Conservation (phyloP, 2,797 vertebrate genomes). For the Paguma larvata region DNA sequence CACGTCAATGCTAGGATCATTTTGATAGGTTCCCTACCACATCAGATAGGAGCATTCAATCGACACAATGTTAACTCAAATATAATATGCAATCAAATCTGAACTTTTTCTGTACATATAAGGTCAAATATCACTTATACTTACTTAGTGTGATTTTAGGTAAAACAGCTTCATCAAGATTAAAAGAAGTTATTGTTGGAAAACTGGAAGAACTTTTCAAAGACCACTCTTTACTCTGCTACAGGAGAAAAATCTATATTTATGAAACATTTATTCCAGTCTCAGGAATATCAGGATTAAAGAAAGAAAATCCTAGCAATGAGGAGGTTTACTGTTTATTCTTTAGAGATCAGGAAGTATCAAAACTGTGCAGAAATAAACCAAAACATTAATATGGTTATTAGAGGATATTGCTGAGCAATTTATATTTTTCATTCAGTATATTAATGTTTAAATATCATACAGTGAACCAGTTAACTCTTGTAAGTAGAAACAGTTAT, state of each 20-base stretch:
- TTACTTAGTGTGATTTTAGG: background rate
- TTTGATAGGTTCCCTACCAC: background rate
- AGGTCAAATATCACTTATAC: background rate
- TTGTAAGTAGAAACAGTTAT: background rate
- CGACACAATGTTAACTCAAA: background rate
- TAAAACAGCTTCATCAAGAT: background rate
- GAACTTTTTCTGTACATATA: background rate
- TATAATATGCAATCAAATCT: background rate
- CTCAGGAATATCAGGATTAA: constrained; percentile 15
- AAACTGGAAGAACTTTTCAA: background rate
- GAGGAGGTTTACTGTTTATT: background rate
- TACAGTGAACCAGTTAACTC: background rate
- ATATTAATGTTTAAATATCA: background rate
- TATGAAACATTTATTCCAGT: background rate
- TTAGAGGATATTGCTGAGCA: background rate
- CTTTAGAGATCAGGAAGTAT: background rate
- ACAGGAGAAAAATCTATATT: background rate
- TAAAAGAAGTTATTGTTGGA: background rate
- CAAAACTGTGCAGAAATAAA: background rate
- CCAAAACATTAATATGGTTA: background rate
- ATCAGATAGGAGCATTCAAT: background rate
- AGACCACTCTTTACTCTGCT: background rate
- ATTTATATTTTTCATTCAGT: background rate
- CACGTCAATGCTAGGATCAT: background rate
- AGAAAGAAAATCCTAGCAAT: background rate